These are phyloP conservation scores for Malacosoma neustria DNA, from an alignment of 2,888 invertebrate species.

Conservation along the genomic window DNA sequence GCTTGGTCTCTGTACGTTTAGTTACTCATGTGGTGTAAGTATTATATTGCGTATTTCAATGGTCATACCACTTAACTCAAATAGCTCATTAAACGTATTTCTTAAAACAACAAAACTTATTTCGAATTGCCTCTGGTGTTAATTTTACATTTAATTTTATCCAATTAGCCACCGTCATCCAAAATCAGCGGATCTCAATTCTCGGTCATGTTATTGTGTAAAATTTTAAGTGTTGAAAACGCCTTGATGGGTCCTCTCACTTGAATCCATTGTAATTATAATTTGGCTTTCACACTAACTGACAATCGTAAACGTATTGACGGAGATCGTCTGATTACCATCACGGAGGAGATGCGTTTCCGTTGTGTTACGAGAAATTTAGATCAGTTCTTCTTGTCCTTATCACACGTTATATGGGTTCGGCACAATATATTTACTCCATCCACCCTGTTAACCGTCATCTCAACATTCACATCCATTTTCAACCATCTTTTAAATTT, in stretches of 20 bases:
- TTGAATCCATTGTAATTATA: slow-evolving; percentile 3
- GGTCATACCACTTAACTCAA: too few relatives aligned
- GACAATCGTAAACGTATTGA: slow-evolving; percentile 28
- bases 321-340: slow-evolving; percentile 28
- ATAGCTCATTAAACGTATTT: too few relatives aligned
- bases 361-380: slow-evolving; percentile 16
- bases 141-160: background rate
- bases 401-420: too few relatives aligned
- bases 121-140: background rate
- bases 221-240: background rate
- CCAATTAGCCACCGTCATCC: background rate
- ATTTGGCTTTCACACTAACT: slow-evolving; percentile 30
- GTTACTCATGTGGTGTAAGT: too few relatives aligned
- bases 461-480: too few relatives aligned
- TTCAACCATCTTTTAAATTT: too few relatives aligned
- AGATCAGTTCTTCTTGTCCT: too few relatives aligned
- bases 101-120: background rate
- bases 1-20: too few relatives aligned
- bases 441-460: too few relatives aligned
- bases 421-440: too few relatives aligned
- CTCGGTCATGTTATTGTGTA: background rate
- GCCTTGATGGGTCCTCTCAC: slow-evolving; percentile 12
- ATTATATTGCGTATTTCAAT: too few relatives aligned
- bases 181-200: background rate
- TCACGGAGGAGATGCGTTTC: slow-evolving; percentile 16